A percentile compares a stretch with the other conserved stretches of the same genome.
Conservation (phyloP, 1,140 invertebrate species). For the Daktulosphaira vitifoliae region DNA sequence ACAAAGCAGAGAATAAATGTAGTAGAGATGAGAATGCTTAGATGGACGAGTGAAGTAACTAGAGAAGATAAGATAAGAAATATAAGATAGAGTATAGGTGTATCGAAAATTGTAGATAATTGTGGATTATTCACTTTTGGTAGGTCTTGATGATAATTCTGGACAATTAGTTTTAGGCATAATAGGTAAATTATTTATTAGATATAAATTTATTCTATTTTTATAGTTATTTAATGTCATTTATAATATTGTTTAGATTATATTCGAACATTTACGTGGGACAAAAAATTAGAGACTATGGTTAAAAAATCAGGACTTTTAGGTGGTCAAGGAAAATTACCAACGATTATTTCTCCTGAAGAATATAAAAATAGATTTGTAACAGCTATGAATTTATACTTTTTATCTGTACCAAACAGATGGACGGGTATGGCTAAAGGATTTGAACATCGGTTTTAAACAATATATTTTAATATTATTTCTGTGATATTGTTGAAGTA, state of each 20-base stretch:
- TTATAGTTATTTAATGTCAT: too few species aligned
- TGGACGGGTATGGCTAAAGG: slow-evolving; percentile 54
- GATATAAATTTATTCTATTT: too few species aligned
- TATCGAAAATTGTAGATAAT: too few species aligned
- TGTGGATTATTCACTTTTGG: slow-evolving; percentile 98
- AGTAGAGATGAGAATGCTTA: too few species aligned
- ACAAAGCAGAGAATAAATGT: too few species aligned
- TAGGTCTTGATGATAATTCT: slow-evolving; percentile 76
- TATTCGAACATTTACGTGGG: slow-evolving; percentile 96
- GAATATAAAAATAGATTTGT: slow-evolving; percentile 86
- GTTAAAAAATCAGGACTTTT: slow-evolving; percentile 81
- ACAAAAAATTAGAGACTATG: slow-evolving; percentile 93
- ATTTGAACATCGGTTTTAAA: slow-evolving; percentile 29
- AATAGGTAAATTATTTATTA: slow-evolving; percentile 60
- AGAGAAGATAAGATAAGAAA: too few species aligned
- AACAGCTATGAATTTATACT: slow-evolving; percentile 87
- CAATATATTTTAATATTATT: neutral
- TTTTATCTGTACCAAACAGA: slow-evolving; percentile 70
- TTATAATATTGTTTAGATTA: slow-evolving; percentile 67
- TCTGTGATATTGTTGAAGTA: slow-evolving; percentile 10
- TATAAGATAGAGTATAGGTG: too few species aligned
- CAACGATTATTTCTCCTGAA: slow-evolving; percentile 92
- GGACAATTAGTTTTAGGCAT: slow-evolving; percentile 87
- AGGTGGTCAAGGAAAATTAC: slow-evolving; percentile 84
- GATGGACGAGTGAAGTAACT: too few species aligned